phyloP scores from a whole-genome alignment of 2,888 invertebrate species.

The Hybos culiciformis region DNA sequence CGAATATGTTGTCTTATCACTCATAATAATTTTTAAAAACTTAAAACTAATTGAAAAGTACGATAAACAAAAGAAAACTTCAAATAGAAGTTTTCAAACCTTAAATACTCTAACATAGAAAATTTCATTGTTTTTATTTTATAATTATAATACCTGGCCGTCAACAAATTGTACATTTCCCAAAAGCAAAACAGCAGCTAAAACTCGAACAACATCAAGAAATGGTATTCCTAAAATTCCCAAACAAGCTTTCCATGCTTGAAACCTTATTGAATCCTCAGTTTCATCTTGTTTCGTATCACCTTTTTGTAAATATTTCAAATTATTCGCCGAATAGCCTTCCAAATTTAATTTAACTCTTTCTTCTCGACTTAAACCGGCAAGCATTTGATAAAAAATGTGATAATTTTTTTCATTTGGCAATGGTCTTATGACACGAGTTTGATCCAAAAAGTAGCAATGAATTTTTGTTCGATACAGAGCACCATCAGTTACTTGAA shows the following conservation, averaged over 20 bases:
- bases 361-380: slow-evolving; percentile 77
- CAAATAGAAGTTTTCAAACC: neutral
- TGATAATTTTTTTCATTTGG: slow-evolving; percentile 89
- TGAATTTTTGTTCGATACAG: slow-evolving; percentile 91
- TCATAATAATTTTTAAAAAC: neutral
- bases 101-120: neutral
- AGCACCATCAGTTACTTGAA: slow-evolving; percentile 89
- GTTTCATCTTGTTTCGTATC: slow-evolving; percentile 58
- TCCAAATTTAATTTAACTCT: slow-evolving; percentile 74
- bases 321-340: slow-evolving; percentile 66
- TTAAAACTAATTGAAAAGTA: neutral
- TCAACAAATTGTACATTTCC: slow-evolving; percentile 87
- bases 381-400: slow-evolving; percentile 91
- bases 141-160: slow-evolving; percentile 39
- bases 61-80: neutral
- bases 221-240: slow-evolving; percentile 88
- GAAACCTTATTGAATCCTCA: slow-evolving; percentile 64
- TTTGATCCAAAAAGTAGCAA: slow-evolving; percentile 90
- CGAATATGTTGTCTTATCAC: too few species aligned
- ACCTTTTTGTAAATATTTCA: slow-evolving; percentile 66
- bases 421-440: slow-evolving; percentile 73
- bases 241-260: slow-evolving; percentile 83
- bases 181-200: slow-evolving; percentile 78
- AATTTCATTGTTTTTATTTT: neutral
- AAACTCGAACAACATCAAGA: slow-evolving; percentile 79